These are phyloP conservation scores for Trachelus iudaicus DNA, from an alignment of 2,888 invertebrate species.

Conservation along the genomic window DNA sequence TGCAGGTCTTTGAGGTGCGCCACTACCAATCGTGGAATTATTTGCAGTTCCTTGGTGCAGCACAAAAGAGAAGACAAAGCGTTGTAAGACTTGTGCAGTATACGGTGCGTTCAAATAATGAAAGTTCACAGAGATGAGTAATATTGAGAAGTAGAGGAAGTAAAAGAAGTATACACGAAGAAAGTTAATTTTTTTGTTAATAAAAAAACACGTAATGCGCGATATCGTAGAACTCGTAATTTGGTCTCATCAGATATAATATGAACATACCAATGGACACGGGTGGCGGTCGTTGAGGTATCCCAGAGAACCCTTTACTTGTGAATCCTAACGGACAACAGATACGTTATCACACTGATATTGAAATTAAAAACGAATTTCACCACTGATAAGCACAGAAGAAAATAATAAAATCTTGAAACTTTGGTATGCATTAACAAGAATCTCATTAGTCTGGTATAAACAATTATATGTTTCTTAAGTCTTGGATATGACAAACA, in stretches of 20 bases:
- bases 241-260: neutral
- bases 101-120: neutral
- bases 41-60: constrained; percentile 56
- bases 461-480: neutral
- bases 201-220: neutral
- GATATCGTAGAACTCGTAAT: neutral
- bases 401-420: neutral
- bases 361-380: neutral
- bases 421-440: neutral
- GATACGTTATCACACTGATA: neutral
- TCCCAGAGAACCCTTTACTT: neutral
- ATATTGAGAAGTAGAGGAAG: neutral
- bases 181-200: neutral
- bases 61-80: constrained; percentile 23
- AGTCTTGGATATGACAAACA: neutral
- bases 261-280: neutral
- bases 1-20: constrained; percentile 60
- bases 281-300: neutral
- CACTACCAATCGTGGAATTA: constrained; percentile 47
- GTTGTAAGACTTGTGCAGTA: neutral
- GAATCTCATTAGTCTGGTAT: neutral
- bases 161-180: neutral
- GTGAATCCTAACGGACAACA: neutral
- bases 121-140: neutral
- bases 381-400: neutral